Evolutionary conservation across 2,113 vertebrate genomes (phyloP), one percentile per base, ranked within the genome.

Genomic region (Tympanuchus pallidicinctus): DNA sequence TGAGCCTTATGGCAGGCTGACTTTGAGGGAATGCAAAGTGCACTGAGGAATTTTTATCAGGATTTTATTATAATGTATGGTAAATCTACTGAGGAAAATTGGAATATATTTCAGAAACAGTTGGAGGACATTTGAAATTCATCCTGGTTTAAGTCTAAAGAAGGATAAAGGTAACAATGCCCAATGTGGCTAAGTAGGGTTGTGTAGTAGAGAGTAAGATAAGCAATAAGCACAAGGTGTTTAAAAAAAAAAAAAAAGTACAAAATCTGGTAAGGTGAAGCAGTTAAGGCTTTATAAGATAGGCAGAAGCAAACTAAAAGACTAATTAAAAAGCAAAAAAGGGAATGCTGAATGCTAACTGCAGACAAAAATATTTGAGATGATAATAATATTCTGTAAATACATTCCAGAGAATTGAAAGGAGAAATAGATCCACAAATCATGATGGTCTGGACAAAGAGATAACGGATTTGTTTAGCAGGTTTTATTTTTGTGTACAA

Each of bases 111-210:
- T 96, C 92, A 86, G 95, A 97, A 97, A 96, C 92, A 90, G 89
- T 96, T 94, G 45, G 95, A 84, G 88, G 95, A 77, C 73, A 97
- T 96, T 96, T 97, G 94, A 93, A 94, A 96, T 94, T 91, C 82
- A 96, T 95, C 80, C 93, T 94, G 81, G 94, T 91, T 96, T 96
- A 96, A 95, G 94, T 95, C 89, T 94, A 94, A 95, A 97, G 93
- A 91, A 79, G 93, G 92, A 94, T 96, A 93, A 96, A 95, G 90
- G 94, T 97, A 96, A 95, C 96, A 95, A 94, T 95, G 83, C 89
- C 74, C 88, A 81, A 76, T 92, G 86, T 87, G 74, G 91, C 78
- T 97, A 96, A 96, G 94, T 40, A 94, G 92, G 83, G 83, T 94
- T 95, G 81, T 95, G 70, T 82, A 93, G 78, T 38, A 89, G 94